Base-by-base conservation (phyloP, 2,888 invertebrate species). In the Spilarctia lutea region DNA sequence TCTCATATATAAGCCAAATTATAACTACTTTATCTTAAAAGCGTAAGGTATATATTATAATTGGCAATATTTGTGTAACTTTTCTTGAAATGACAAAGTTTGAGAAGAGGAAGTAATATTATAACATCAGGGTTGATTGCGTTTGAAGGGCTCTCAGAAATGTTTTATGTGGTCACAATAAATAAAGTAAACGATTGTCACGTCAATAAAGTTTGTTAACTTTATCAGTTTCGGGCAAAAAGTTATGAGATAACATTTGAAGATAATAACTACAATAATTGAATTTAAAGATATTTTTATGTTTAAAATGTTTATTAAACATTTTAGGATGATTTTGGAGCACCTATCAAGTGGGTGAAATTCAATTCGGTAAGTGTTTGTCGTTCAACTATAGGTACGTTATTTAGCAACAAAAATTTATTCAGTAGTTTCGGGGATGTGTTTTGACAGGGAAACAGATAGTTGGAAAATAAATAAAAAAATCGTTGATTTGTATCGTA, bases 291-390 rank as follows among this genome's bases (percentile, higher is more conserved):
- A 42, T 45, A 39, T 39, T 39, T 39, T 39, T 39, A 39, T 45
- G 18, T 18, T n/a, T 18, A 6, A 48, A 24, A 30, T 65, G 45
- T 35, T n/a, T n/a, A n/a, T n/a, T n/a, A n/a, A n/a, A 18, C 42
- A 30, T 68, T 68, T 11, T 74, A 85, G 85, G 85, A 85, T 35
- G 85, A 85, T 70, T 85, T 81, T 27, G 39, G 60, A 13, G 71
- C 82, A 0, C 89, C 89, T 0, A 77, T 89, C 70, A 82, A 81
- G 30, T 89, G 89, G 89, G 89, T 89, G 24, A 81, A 76, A 48
- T 83, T 85, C 27, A 84, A 81, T 70, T 88, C 90, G 73, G 92
- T 91, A 81, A 87, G 85, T 82, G n/a, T 16, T 48, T 52, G 30
- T 8, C 39, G 2, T 1, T n/a, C 24, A 24, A 52, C 3, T 39